These are phyloP conservation scores for Odocoileus virginianus DNA, from an alignment of 2,113 vertebrate species.

Conservation along the genomic window DNA sequence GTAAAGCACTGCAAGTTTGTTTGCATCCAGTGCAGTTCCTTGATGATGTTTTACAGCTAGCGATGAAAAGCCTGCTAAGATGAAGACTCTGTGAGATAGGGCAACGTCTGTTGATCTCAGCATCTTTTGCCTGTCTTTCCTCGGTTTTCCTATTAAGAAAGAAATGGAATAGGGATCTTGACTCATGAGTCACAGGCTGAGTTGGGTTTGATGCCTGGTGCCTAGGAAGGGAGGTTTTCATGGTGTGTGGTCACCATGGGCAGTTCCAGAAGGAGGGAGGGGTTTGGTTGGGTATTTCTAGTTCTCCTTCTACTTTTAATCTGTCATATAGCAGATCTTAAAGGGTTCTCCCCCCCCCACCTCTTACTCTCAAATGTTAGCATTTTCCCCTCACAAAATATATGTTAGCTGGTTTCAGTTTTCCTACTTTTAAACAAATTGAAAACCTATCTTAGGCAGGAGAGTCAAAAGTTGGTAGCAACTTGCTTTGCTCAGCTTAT, in stretches of 20 bases:
- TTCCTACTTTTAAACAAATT: neutral
- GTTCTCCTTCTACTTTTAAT: neutral
- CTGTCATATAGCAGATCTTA: neutral
- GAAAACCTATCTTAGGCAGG: neutral
- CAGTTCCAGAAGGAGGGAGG: neutral
- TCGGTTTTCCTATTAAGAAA: neutral
- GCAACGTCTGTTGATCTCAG: neutral
- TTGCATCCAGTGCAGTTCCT: neutral
- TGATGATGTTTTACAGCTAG: neutral
- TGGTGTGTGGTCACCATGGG: neutral
- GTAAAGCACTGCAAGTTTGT: slow-evolving; percentile 17
- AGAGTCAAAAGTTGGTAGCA: neutral
- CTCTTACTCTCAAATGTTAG: neutral
- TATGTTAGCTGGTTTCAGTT: neutral
- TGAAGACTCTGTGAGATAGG: neutral
- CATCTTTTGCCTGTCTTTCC: neutral
- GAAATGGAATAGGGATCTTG: neutral
- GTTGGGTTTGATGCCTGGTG: neutral
- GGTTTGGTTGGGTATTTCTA: neutral
- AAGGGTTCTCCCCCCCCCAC: neutral
- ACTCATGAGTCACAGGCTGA: neutral
- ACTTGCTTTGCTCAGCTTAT: neutral
- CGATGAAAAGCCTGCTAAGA: neutral
- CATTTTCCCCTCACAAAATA: neutral
- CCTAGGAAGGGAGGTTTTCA: neutral